These are phyloP conservation scores for Orientallactaga sibirica DNA, from an alignment of 2,797 vertebrate genomes.

Conservation along the genomic window DNA sequence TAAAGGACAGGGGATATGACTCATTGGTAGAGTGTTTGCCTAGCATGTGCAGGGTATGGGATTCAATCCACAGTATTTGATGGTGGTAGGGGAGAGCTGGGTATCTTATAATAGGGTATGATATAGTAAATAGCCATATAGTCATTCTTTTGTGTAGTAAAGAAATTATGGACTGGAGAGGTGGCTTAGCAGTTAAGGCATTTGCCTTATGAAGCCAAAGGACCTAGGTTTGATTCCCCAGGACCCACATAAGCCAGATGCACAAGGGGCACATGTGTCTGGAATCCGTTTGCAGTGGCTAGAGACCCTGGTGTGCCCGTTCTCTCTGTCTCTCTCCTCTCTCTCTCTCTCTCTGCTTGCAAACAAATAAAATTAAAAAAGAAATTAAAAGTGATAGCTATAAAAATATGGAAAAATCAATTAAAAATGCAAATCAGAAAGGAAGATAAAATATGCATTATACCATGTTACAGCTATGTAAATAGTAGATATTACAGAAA, in stretches of 20 bases:
- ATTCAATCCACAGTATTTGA: background rate
- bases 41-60: background rate
- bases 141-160: background rate
- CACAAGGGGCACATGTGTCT: too few relatives aligned
- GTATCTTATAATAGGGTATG: background rate
- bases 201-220: too few relatives aligned
- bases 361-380: background rate
- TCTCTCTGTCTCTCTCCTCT: too few relatives aligned
- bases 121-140: background rate
- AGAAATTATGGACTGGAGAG: background rate
- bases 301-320: too few relatives aligned
- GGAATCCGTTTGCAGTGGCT: too few relatives aligned
- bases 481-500: background rate
- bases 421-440: conserved; percentile 6
- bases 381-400: background rate
- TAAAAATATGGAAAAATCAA: conserved; percentile 1
- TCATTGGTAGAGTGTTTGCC: background rate
- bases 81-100: background rate
- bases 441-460: background rate
- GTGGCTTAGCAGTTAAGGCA: too few relatives aligned
- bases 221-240: too few relatives aligned
- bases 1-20: background rate
- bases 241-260: too few relatives aligned
- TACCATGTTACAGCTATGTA: background rate
- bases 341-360: too few relatives aligned